Evolutionary conservation across 2,888 invertebrate genomes (phyloP), one percentile per base, ranked within the genome.

Genomic region (Zygaena filipendulae): DNA sequence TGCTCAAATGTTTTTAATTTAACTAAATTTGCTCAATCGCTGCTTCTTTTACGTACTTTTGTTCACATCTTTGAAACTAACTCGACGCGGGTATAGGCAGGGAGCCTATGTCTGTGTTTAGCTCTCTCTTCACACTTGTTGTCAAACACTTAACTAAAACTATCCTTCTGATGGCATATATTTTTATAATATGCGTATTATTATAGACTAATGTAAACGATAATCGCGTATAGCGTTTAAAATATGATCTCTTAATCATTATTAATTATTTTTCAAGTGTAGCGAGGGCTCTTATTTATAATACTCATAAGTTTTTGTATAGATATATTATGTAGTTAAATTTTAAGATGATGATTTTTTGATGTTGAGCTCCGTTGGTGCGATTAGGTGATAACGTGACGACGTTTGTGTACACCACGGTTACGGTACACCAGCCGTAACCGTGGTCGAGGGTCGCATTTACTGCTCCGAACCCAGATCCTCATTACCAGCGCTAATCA

Each of bases 231-330:
- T 75, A 75, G 70, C 51, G 59, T 66, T 57, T 72, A 71, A 74
- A 74, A 68, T 77, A 77, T 79, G 79, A 79, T 79, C 79, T 79
- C 79, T 79, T 79, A 79, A 77, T 77, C 74, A 74, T 66, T 79
- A 77, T 75, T 77, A 77, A 77, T 77, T 71, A 70, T 70, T 71
- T 16, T 75, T 70, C 63, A 59, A 66, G 48, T 62, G 59, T 61
- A 64, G 63, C 52, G 49, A 59, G 45, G 61, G 59, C 62, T 58
- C 59, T 16, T 67, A 75, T 77, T 79, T 75, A 77, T 75, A 79
- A 79, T 79, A 79, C 79, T 79, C 79, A 75, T 75, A 77, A 71
- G 75, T 69, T 69, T 69, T 61, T 64, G 56, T 66, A 50, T 68
- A 72, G 59, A 52, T 59, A 54, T 59, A 60, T n/a, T n/a, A n/a